These are phyloP conservation scores for Nannoperca australis DNA, from an alignment of 2,797 vertebrate species.

Conservation along the genomic window DNA sequence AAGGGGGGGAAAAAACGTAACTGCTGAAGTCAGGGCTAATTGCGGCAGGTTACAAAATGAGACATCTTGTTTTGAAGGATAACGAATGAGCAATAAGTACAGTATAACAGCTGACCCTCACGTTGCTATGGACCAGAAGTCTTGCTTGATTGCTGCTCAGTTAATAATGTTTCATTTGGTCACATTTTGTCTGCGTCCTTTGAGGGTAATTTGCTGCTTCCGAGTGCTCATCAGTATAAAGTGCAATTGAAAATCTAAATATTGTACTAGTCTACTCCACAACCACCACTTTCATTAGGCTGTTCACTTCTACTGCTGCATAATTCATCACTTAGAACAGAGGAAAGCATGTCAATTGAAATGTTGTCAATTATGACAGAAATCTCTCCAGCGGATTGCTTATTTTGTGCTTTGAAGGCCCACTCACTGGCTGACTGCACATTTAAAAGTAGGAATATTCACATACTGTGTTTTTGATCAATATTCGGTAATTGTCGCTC, in stretches of 20 bases:
- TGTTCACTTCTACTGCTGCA: constrained; percentile 63
- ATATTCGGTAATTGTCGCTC: constrained; percentile 33
- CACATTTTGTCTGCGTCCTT: constrained; percentile 49
- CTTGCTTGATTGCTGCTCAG: constrained; percentile 32
- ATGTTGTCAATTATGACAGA: constrained; percentile 63
- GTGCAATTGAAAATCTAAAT: constrained; percentile 70
- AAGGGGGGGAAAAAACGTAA: constrained; percentile 4
- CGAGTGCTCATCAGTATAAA: constrained; percentile 60
- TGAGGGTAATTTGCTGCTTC: constrained; percentile 54
- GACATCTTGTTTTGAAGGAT: constrained; percentile 49
- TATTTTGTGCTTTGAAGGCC: constrained; percentile 50
- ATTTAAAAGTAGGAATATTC: constrained; percentile 14
- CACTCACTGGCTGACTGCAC: constrained; percentile 30
- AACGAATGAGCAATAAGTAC: constrained; percentile 41
- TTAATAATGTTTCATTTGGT: constrained; percentile 59
- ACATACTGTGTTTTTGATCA: constrained; percentile 28
- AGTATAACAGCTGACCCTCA: constrained; percentile 30
- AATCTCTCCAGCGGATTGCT: constrained; percentile 52
- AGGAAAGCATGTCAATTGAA: constrained; percentile 64
- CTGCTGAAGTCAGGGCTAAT: constrained; percentile 49
- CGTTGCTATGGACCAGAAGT: constrained; percentile 19
- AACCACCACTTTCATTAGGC: constrained; percentile 56
- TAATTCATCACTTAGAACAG: constrained; percentile 69
- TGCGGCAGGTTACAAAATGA: constrained; percentile 32
- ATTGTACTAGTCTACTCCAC: constrained; percentile 50